Conservation (phyloP, 1,140 invertebrate genomes). For the Metopolophium dirhodum region DNA sequence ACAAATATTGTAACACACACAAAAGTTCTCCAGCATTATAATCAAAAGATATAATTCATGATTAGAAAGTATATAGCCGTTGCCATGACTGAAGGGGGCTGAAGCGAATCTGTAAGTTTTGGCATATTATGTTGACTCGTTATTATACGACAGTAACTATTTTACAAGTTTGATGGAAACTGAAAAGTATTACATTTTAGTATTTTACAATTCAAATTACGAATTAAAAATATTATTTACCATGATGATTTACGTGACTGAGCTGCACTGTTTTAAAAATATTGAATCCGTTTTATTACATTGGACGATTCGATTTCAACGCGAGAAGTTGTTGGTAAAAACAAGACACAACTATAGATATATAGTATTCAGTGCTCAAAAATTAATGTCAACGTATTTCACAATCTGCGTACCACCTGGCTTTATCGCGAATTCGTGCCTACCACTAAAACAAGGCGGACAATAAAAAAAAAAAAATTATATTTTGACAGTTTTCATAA, state of each 20-base stretch:
- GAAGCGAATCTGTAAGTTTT: neutral
- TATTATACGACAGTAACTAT: neutral
- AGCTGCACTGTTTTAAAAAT: neutral
- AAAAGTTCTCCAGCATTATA: neutral
- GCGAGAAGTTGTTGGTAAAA: neutral
- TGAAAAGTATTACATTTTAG: neutral
- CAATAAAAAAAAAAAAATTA: neutral
- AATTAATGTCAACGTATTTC: neutral
- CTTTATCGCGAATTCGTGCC: neutral
- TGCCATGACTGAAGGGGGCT: neutral
- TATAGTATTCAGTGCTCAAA: neutral
- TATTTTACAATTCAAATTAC: neutral
- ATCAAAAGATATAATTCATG: constrained; percentile 21
- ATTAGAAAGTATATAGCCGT: neutral
- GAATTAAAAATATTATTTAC: neutral
- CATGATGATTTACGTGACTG: neutral
- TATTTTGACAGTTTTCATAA: neutral
- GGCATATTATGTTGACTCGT: neutral
- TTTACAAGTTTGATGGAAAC: neutral
- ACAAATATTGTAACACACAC: neutral
- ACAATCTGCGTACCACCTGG: neutral
- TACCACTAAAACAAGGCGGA: too few species aligned
- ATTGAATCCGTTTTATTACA: neutral
- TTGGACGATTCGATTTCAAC: neutral
- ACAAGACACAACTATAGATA: neutral